These are phyloP conservation scores for Acropternis orthonyx DNA, from an alignment of 2,797 vertebrate genomes.

Conservation along the genomic window DNA sequence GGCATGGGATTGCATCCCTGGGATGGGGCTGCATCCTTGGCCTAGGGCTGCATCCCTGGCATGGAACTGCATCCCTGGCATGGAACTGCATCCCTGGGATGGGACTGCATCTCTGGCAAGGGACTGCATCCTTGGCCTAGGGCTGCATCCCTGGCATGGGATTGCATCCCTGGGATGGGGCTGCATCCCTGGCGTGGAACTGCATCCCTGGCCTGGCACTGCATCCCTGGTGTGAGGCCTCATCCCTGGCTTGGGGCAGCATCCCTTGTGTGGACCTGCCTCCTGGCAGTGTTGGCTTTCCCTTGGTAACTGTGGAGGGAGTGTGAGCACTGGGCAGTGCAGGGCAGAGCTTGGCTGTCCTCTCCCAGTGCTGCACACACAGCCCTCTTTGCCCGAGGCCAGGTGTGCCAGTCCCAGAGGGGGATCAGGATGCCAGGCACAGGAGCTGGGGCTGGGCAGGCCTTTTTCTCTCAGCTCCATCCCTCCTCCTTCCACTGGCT, in stretches of 20 bases:
- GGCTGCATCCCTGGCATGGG: too few species aligned
- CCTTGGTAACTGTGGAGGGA: background rate
- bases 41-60: background rate
- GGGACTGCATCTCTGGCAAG: background rate
- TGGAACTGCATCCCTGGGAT: too few species aligned
- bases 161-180: background rate
- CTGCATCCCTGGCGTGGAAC: background rate
- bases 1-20: background rate
- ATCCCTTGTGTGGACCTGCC: background rate
- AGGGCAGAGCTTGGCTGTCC: background rate
- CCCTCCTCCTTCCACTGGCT: background rate
- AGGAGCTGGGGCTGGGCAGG: background rate
- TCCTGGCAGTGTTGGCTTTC: background rate
- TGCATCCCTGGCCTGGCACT: background rate
- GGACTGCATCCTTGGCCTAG: background rate
- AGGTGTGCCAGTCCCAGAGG: background rate
- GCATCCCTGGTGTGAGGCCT: background rate
- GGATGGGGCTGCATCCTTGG: background rate
- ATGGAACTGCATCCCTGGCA: too few species aligned
- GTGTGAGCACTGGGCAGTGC: background rate
- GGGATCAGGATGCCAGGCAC: rapidly evolving
- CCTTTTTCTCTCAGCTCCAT: background rate
- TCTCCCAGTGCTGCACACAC: background rate
- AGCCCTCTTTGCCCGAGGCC: background rate
- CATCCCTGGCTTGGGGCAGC: background rate